Conservation (phyloP, 2,797 vertebrate species). For the Pristis pectinata region DNA sequence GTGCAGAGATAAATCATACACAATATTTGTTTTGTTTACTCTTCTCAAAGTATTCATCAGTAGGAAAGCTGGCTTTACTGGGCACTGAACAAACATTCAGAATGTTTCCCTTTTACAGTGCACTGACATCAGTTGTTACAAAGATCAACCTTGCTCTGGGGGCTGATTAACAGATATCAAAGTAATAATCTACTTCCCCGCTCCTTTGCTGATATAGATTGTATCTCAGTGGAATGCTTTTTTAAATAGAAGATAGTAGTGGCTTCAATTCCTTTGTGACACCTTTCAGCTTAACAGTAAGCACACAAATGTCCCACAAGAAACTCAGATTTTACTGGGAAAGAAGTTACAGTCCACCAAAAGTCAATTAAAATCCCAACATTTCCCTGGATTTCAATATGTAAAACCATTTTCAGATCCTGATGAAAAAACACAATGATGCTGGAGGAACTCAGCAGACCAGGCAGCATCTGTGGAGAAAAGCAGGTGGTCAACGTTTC, state of each 20-base stretch:
- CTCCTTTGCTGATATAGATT: neutral
- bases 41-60: neutral
- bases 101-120: slow-evolving; percentile 2
- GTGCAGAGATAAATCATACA: neutral
- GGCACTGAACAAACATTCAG: slow-evolving; percentile 20
- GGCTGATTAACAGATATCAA: slow-evolving; percentile 24
- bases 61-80: neutral
- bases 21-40: neutral
- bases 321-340: neutral
- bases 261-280: neutral
- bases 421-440: neutral
- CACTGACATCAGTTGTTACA: slow-evolving; percentile 12
- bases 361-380: neutral
- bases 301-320: neutral
- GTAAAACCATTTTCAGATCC: neutral
- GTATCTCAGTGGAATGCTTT: slow-evolving; percentile 14
- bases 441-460: too few species aligned
- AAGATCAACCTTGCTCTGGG: slow-evolving; percentile 1
- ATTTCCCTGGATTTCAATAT: too few species aligned
- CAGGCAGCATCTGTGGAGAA: too few species aligned
- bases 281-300: neutral
- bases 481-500: too few species aligned
- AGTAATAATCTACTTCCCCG: slow-evolving; percentile 27
- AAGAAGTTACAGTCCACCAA: neutral
- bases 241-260: neutral